phyloP scores from a whole-genome alignment of 2,113 vertebrate genomes.

The Felis catus region DNA sequence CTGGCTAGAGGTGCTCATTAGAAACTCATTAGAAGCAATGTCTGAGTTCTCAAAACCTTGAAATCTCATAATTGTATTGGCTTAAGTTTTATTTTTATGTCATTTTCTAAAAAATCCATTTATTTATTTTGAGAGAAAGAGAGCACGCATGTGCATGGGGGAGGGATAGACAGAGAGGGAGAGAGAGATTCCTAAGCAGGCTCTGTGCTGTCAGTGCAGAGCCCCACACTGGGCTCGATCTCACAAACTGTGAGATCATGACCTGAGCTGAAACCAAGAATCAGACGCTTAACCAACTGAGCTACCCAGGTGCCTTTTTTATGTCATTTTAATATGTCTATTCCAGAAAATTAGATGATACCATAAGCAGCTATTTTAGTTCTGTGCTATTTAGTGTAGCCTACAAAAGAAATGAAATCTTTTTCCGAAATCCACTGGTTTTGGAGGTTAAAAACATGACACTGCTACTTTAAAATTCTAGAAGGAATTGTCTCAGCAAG shows the following conservation, averaged over 20 bases:
- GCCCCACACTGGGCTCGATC: not conserved
- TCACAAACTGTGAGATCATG: not conserved
- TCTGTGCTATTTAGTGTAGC: not conserved
- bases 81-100: not conserved
- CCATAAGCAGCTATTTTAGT: not conserved
- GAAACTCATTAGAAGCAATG: not conserved
- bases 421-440: not conserved
- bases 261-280: not conserved
- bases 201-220: no score
- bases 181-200: no score
- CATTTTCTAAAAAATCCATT: no score
- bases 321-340: not conserved
- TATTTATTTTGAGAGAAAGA: no score
- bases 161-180: no score
- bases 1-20: not conserved
- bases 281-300: not conserved
- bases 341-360: not conserved
- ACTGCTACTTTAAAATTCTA: not conserved
- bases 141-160: no score
- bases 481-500: not conserved
- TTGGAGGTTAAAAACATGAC: not conserved
- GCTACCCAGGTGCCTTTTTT: not conserved
- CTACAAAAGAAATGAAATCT: constrained; percentile 3
- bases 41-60: not conserved
- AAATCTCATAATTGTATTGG: not conserved